These are phyloP conservation scores for Sander lucioperca DNA, from an alignment of 2,113 vertebrate species.

Conservation along the genomic window DNA sequence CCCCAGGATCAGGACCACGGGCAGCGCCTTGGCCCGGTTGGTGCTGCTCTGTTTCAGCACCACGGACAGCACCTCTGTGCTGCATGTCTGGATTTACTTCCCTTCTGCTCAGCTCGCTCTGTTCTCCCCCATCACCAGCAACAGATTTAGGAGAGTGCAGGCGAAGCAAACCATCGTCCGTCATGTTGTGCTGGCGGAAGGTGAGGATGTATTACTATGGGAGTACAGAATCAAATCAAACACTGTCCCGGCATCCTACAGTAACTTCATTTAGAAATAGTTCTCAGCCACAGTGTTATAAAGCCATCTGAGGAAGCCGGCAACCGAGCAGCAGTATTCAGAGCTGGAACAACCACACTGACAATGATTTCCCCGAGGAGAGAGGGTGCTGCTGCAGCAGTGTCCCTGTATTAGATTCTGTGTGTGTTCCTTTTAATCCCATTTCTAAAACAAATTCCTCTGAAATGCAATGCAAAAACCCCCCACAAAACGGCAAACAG, in stretches of 20 bases:
- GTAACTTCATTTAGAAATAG: slow-evolving; percentile 42
- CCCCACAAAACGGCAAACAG: not conserved
- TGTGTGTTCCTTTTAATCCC: slow-evolving; percentile 20
- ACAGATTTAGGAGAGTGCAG: slow-evolving; percentile 35
- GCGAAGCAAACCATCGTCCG: slow-evolving; percentile 22
- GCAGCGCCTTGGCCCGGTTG: not conserved
- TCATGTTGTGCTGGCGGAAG: slow-evolving; percentile 33
- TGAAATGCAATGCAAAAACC: slow-evolving; percentile 12
- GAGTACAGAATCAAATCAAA: slow-evolving; percentile 46
- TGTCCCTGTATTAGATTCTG: slow-evolving; percentile 9
- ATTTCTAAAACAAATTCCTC: slow-evolving; percentile 19
- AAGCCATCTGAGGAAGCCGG: slow-evolving; percentile 18
- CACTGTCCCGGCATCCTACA: slow-evolving; percentile 36
- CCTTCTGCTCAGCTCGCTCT: slow-evolving; percentile 17
- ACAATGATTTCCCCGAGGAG: slow-evolving; percentile 65
- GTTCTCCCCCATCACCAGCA: slow-evolving; percentile 16
- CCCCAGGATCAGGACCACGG: slow-evolving; percentile 16
- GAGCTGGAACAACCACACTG: slow-evolving; percentile 42
- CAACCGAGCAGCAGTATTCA: slow-evolving; percentile 44
- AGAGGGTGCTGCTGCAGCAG: slow-evolving; percentile 15
- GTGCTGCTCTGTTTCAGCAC: slow-evolving; percentile 38
- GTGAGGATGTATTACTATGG: slow-evolving; percentile 31
- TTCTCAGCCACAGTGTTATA: slow-evolving; percentile 31
- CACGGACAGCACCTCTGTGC: slow-evolving; percentile 24
- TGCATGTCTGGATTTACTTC: not conserved